A percentile compares a stretch with the other conserved stretches of the same genome.
phyloP scores from a whole-genome alignment of 2,797 vertebrate genomes.

The Muscicapa comitata region DNA sequence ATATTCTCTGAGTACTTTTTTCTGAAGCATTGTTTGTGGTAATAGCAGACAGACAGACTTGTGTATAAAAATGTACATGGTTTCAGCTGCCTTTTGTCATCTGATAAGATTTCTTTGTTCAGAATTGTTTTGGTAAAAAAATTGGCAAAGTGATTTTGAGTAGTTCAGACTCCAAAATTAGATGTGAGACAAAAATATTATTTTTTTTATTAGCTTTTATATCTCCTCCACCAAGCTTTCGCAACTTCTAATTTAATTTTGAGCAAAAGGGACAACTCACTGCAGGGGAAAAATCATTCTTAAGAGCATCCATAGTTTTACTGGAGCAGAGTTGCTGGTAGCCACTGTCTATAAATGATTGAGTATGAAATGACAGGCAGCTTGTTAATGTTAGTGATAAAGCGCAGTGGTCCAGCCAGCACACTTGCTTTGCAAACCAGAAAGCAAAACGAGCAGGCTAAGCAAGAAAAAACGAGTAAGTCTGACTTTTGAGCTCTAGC shows the following conservation, averaged over 20 bases:
- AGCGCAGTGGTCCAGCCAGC: background rate
- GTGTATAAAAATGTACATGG: background rate
- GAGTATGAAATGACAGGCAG: background rate
- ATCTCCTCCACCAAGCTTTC: background rate
- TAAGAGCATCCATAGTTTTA: background rate
- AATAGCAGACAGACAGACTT: conserved; percentile 22
- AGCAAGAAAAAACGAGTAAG: background rate
- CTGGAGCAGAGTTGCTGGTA: background rate
- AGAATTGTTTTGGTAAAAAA: conserved; percentile 15
- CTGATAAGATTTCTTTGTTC: conserved; percentile 50
- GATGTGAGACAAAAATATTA: conserved; percentile 26
- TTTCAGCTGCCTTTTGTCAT: conserved; percentile 55
- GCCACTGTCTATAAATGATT: background rate
- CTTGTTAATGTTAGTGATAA: background rate
- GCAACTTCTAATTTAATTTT: conserved; percentile 24
- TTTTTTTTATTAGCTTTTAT: conserved; percentile 14
- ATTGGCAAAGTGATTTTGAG: conserved; percentile 11
- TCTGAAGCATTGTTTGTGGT: conserved; percentile 2
- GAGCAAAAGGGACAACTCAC: background rate
- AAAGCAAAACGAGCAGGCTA: background rate
- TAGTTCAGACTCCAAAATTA: conserved; percentile 4
- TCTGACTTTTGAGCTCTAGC: background rate
- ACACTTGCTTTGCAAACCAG: background rate
- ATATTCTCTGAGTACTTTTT: conserved; percentile 1
- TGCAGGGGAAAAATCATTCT: background rate